phyloP scores from a whole-genome alignment of 2,888 invertebrate genomes.

The Carabus problematicus region DNA sequence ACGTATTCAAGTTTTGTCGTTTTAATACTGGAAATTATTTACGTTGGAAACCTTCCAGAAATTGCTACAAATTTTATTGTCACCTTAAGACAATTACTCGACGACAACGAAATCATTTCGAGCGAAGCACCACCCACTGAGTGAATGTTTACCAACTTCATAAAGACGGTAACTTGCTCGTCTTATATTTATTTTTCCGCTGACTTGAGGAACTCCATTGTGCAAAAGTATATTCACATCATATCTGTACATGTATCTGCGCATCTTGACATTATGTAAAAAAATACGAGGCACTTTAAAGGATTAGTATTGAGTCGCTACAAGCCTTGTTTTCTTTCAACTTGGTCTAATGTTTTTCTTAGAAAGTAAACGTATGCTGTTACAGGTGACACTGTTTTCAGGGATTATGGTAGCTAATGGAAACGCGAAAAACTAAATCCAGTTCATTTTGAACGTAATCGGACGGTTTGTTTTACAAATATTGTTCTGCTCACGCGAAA shows the following conservation, averaged over 20 bases:
- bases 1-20: slow-evolving; percentile 25
- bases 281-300: too few relatives aligned
- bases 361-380: slow-evolving; percentile 34
- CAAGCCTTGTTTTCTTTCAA: slow-evolving; percentile 30
- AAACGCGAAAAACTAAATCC: slow-evolving; percentile 20
- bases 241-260: too few relatives aligned
- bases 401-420: slow-evolving; percentile 40
- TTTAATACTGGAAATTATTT: slow-evolving; percentile 34
- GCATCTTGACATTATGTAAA: too few relatives aligned
- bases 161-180: too few relatives aligned
- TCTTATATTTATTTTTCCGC: too few relatives aligned
- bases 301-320: slow-evolving; percentile 22
- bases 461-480: slow-evolving; percentile 20
- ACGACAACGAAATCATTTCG: not conserved
- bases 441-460: slow-evolving; percentile 7
- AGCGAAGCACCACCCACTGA: not conserved
- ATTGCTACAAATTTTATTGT: slow-evolving; percentile 32
- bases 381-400: slow-evolving; percentile 35
- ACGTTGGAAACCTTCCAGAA: slow-evolving; percentile 10
- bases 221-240: too few relatives aligned
- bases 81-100: slow-evolving; percentile 14
- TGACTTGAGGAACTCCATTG: too few relatives aligned
- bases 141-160: too few relatives aligned
- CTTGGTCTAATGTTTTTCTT: slow-evolving; percentile 33
- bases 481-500: not conserved